Evolutionary conservation across 2,797 vertebrate species (phyloP), one percentile per base, ranked within the genome.

Genomic region (Danionella dracula): DNA sequence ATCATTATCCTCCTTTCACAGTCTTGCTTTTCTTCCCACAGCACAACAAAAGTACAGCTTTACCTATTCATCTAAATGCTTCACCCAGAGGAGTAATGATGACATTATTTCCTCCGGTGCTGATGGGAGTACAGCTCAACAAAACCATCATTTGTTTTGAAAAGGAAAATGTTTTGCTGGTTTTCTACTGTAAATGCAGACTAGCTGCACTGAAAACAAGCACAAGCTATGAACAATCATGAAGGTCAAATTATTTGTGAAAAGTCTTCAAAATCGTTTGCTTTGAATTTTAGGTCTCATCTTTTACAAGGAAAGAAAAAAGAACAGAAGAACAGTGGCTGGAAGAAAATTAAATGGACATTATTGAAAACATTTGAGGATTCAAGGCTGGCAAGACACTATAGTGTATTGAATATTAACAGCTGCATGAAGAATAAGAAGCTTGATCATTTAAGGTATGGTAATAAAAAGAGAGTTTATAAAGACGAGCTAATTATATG

Each of bases 1-100:
- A 68, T 81, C 77, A 78, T 82, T 82, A 86, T 76, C 77, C 73
- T 65, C 16, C 76, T 76, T 84, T 76, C 72, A 69, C 45, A 19
- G 5, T 69, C 35, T 32, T 65, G 68, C 74, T 66, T 67, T 70
- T 74, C 70, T 79, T 76, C 53, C 27, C 50, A 72, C n/a, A n/a
- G n/a, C n/a, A n/a, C 74, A 78, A 81, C 76, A 86, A 82, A 83
- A 76, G 70, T 66, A 51, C 35, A 48, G 65, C 54, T 73, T 67
- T 72, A 72, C 66, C 73, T 51, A 66, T 72, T 66, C 77, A 73
- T 75, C 63, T 68, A 68, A 58, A 65, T 71, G 23, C 59, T 60
- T 73, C 50, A 78, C 82, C 78, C 79, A 76, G 76, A 69, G 42
- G 31, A 53, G 66, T 50, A 60, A 75, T 9, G 65, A 57, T 62